Conservation (phyloP, 2,113 vertebrate genomes). For the Tetrax tetrax region DNA sequence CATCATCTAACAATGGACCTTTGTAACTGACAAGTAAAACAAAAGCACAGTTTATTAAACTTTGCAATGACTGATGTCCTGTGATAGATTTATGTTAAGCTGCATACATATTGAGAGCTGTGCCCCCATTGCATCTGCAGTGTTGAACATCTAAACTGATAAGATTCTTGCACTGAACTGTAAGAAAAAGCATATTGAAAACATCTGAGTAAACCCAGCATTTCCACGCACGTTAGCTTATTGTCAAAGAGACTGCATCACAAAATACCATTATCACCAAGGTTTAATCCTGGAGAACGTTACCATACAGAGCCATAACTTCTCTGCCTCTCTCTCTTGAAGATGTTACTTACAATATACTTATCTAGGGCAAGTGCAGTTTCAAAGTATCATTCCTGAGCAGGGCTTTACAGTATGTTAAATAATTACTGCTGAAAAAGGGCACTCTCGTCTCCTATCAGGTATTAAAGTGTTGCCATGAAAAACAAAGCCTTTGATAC, state of each 20-base stretch:
- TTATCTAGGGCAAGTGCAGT: background rate
- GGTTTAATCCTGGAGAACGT: background rate
- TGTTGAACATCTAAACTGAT: background rate
- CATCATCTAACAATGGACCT: constrained; percentile 92
- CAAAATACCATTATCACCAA: background rate
- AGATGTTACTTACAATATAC: background rate
- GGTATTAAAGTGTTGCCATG: background rate
- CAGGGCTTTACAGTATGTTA: background rate
- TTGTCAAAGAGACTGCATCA: background rate
- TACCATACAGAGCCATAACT: background rate
- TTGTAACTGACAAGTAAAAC: constrained; percentile 85
- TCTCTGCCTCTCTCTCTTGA: background rate
- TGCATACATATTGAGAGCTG: background rate
- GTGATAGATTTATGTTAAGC: background rate
- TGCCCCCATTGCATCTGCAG: background rate
- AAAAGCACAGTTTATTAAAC: constrained; percentile 38
- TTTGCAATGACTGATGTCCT: background rate
- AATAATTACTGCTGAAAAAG: background rate
- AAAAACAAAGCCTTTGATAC: background rate
- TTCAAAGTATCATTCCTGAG: background rate
- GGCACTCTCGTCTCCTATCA: background rate
- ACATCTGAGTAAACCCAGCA: background rate
- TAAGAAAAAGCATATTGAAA: background rate
- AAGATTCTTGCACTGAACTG: background rate
- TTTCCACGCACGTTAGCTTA: background rate